Conservation (phyloP, 2,113 vertebrate species). For the Eptesicus fuscus region DNA sequence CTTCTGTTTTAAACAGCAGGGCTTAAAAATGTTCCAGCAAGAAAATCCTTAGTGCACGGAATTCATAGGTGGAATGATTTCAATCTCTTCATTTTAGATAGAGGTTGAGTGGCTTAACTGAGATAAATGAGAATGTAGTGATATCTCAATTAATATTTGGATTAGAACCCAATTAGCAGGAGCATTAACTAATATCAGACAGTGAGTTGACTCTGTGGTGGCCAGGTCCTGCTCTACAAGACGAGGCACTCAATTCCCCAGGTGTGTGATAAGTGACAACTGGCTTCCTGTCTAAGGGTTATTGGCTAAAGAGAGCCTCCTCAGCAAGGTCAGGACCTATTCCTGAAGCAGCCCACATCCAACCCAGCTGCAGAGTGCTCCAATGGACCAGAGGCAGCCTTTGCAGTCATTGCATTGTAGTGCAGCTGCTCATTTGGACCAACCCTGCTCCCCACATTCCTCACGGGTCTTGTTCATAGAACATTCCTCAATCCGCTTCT, state of each 20-base stretch:
- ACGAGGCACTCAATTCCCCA: not conserved
- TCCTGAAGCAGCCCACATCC: not conserved
- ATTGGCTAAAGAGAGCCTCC: not conserved
- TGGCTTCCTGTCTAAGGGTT: not conserved
- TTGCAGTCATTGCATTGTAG: not conserved
- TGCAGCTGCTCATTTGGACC: not conserved
- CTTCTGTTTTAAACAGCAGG: constrained; percentile 30
- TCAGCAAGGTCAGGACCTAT: not conserved
- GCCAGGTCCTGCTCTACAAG: not conserved
- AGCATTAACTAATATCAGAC: not conserved
- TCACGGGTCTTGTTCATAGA: not conserved
- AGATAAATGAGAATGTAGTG: not conserved
- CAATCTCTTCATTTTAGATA: not conserved
- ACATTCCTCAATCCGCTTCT: not conserved
- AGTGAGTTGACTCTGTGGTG: not conserved
- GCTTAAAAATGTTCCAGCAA: not conserved
- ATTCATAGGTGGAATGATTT: not conserved
- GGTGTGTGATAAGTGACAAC: not conserved
- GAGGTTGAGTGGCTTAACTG: not conserved
- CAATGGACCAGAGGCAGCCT: not conserved
- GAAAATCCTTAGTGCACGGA: not conserved
- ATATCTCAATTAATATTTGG: not conserved
- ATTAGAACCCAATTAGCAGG: not conserved
- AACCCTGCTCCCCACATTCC: not conserved
- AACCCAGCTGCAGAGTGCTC: not conserved